phyloP scores from a whole-genome alignment of 2,113 vertebrate species.

The Pollimyrus isidori region DNA sequence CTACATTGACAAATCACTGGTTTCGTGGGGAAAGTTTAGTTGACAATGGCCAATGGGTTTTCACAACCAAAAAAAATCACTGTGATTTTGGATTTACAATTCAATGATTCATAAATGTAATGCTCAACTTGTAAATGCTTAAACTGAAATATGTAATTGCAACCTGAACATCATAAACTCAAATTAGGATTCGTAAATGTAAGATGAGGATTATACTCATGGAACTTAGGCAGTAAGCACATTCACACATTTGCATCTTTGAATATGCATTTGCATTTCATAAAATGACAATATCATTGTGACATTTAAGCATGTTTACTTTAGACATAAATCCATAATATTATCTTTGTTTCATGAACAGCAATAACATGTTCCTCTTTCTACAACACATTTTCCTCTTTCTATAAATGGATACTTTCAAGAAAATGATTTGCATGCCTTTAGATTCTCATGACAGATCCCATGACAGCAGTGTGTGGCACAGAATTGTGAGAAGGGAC shows the following conservation, averaged over 20 bases:
- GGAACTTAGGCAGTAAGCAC: neutral
- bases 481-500: neutral
- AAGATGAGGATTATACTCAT: neutral
- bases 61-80: no score
- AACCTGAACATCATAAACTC: neutral
- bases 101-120: no score
- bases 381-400: neutral
- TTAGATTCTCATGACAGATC: neutral
- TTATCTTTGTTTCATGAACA: neutral
- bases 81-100: no score
- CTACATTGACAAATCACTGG: no score
- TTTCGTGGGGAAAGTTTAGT: no score
- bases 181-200: neutral
- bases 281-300: neutral
- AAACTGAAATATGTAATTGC: no score
- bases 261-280: neutral
- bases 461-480: neutral
- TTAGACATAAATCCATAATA: neutral
- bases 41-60: no score
- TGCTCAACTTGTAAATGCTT: no score
- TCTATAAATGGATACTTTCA: neutral
- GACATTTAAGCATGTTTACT: neutral
- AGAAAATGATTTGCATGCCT: neutral
- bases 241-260: neutral
- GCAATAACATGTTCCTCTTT: neutral